Percentiles rank a stretch among this genome's conserved stretches.
phyloP scores from a whole-genome alignment of 1,140 invertebrate genomes.

The Pomacea maculata region DNA sequence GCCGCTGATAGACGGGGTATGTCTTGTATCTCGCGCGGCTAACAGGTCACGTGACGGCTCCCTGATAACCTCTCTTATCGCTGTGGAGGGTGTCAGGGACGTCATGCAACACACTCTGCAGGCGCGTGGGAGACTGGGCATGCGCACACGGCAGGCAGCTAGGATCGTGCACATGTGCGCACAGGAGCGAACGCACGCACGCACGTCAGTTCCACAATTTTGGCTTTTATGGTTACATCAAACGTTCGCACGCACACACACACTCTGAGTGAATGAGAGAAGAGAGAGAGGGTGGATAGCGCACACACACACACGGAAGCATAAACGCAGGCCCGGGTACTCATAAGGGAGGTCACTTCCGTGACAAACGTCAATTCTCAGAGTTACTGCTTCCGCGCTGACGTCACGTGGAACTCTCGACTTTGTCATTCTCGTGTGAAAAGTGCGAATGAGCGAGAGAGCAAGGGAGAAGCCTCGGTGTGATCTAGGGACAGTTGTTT shows the following conservation, averaged over 20 bases:
- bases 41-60: too few relatives aligned
- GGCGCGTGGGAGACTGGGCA: too few relatives aligned
- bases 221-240: too few relatives aligned
- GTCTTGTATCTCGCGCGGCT: too few relatives aligned
- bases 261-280: not conserved
- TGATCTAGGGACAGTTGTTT: not conserved
- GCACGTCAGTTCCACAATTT: not conserved
- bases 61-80: too few relatives aligned
- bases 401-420: too few relatives aligned
- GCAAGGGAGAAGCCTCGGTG: not conserved
- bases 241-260: not conserved
- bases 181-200: not conserved
- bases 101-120: too few relatives aligned
- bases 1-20: too few relatives aligned
- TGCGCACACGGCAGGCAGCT: not conserved
- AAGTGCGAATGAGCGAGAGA: not conserved
- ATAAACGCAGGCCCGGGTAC: not conserved
- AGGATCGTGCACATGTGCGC: not conserved
- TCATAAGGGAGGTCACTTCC: not conserved
- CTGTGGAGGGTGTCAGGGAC: too few relatives aligned
- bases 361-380: not conserved
- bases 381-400: too few relatives aligned
- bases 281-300: too few relatives aligned
- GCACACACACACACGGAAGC: not conserved
- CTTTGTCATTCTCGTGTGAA: too few relatives aligned